phyloP scores from a whole-genome alignment of 2,113 vertebrate species.

The Xenopus laevis region DNA sequence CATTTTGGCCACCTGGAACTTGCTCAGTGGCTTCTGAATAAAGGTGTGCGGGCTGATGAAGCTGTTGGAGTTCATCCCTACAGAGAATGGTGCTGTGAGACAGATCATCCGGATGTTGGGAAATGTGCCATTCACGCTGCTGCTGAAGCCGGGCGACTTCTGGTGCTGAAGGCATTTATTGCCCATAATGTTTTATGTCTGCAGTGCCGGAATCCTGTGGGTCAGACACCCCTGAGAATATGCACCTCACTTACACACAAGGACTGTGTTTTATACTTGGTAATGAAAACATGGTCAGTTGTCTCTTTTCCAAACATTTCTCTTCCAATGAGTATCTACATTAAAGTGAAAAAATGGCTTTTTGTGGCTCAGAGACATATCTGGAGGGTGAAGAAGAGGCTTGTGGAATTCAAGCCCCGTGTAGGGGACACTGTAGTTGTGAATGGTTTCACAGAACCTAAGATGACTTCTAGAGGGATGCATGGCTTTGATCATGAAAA shows the following conservation, averaged over 20 bases:
- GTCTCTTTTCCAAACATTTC: constrained; percentile 59
- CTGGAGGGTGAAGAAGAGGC: constrained; percentile 11
- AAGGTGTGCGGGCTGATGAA: constrained; percentile 54
- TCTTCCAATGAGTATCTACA: constrained; percentile 62
- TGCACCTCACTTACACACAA: constrained; percentile 54
- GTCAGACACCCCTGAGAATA: constrained; percentile 58
- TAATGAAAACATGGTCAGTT: constrained; percentile 62
- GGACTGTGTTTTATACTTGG: constrained; percentile 62
- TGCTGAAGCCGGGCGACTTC: constrained; percentile 62
- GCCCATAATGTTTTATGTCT: constrained; percentile 58
- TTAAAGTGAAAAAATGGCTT: constrained; percentile 66
- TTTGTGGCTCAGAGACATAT: constrained; percentile 51
- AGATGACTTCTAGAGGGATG: constrained; percentile 62
- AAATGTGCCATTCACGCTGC: constrained; percentile 67
- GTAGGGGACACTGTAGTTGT: constrained; percentile 62
- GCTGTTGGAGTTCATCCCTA: constrained; percentile 63
- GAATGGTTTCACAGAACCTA: constrained; percentile 64
- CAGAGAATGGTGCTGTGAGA: constrained; percentile 66
- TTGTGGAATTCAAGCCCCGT: constrained; percentile 45
- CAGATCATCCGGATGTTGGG: constrained; percentile 57
- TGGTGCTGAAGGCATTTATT: constrained; percentile 70
- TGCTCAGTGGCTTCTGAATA: constrained; percentile 66
- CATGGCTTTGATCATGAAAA: constrained; percentile 35
- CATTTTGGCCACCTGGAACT: constrained; percentile 64
- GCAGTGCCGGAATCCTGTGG: constrained; percentile 56